phyloP scores from a whole-genome alignment of 2,797 vertebrate species.

The Sorex maritimensis region DNA sequence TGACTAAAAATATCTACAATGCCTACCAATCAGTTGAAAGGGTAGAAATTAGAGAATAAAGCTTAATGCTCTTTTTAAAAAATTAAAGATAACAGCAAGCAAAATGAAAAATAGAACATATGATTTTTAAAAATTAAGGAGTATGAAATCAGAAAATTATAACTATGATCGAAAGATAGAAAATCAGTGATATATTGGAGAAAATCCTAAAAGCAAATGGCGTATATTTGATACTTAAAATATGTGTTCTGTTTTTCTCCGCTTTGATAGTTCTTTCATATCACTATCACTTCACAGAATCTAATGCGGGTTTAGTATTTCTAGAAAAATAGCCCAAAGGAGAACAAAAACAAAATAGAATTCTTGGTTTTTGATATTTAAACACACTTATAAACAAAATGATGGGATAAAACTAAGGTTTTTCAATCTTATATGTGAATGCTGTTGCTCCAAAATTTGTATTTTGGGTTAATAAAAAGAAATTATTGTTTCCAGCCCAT shows the following conservation, averaged over 20 bases:
- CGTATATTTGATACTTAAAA: neutral
- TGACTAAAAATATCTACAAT: neutral
- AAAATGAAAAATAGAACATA: neutral
- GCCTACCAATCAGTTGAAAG: neutral
- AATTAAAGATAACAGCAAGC: neutral
- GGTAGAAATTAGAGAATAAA: neutral
- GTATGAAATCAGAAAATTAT: neutral
- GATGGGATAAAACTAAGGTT: neutral
- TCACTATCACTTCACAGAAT: neutral
- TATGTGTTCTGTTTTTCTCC: neutral
- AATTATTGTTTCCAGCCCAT: neutral
- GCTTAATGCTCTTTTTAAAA: neutral
- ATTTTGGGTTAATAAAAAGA: neutral
- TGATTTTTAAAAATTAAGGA: neutral
- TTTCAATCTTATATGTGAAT: neutral
- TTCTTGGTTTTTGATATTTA: neutral
- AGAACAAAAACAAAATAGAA: neutral
- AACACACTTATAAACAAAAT: neutral
- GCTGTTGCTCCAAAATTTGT: neutral
- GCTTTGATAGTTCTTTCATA: neutral
- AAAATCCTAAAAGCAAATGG: neutral
- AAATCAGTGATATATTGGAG: neutral
- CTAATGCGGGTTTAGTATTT: neutral
- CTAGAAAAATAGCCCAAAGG: neutral
- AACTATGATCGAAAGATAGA: neutral